Conservation (phyloP, 1,140 invertebrate species). For the Tyrophagus putrescentiae region DNA sequence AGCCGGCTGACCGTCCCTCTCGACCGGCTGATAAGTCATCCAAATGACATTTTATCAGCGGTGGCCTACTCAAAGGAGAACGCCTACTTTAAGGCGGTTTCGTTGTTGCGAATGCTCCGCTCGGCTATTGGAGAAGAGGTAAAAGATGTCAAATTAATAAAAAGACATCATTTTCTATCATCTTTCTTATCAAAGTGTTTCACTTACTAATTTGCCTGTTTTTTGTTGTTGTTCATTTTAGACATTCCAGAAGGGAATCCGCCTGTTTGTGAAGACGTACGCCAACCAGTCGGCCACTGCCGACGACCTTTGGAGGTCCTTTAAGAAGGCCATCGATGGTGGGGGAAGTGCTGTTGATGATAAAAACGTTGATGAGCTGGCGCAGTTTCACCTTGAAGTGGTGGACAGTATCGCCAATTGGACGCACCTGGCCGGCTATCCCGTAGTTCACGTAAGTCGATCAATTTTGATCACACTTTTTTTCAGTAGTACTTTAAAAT, state of each 20-base stretch:
- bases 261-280: slow-evolving; percentile 73
- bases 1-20: slow-evolving; percentile 71
- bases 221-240: slow-evolving; percentile 19
- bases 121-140: slow-evolving; percentile 24
- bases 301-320: slow-evolving; percentile 66
- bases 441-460: slow-evolving; percentile 43
- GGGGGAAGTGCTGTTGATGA: slow-evolving; percentile 73
- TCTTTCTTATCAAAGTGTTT: not conserved
- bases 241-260: slow-evolving; percentile 85
- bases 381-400: slow-evolving; percentile 4
- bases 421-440: slow-evolving; percentile 86
- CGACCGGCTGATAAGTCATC: slow-evolving; percentile 63
- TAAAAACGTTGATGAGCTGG: slow-evolving; percentile 58
- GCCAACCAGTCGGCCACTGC: slow-evolving; percentile 82
- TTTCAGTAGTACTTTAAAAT: slow-evolving; percentile 4
- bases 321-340: slow-evolving; percentile 36
- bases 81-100: slow-evolving; percentile 31
- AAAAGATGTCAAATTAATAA: not conserved
- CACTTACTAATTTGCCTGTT: not conserved
- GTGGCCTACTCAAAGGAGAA: slow-evolving; percentile 50
- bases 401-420: slow-evolving; percentile 76
- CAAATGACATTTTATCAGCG: slow-evolving; percentile 79
- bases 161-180: not conserved
- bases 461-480: not conserved
- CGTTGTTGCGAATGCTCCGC: slow-evolving; percentile 32